These are phyloP conservation scores for Colossoma macropomum DNA, from an alignment of 2,113 vertebrate species.

Conservation along the genomic window DNA sequence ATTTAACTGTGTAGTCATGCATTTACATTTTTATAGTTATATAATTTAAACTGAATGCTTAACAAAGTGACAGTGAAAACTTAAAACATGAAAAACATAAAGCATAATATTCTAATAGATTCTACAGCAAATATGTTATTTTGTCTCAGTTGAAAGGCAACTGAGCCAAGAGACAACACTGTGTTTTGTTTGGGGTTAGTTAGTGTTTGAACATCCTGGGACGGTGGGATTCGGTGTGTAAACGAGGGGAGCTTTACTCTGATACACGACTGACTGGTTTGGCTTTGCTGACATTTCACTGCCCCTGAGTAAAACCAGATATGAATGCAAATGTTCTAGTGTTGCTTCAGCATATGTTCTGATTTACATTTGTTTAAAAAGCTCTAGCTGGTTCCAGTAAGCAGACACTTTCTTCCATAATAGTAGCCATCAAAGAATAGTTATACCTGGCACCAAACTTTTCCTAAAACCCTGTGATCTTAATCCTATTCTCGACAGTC, in stretches of 20 bases:
- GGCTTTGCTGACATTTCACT: neutral
- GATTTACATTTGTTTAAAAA: constrained; percentile 10
- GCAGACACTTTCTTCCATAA: neutral
- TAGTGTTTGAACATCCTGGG: neutral
- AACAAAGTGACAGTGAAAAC: no score
- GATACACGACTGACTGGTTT: neutral
- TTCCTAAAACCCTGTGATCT: neutral
- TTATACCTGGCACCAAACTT: neutral
- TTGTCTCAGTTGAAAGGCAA: neutral
- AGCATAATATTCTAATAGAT: neutral
- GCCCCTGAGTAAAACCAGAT: neutral
- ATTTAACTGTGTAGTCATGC: no score
- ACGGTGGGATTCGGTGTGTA: neutral
- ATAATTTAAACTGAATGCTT: no score
- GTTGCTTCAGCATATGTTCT: constrained; percentile 1
- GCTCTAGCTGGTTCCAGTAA: neutral
- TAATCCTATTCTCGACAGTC: neutral
- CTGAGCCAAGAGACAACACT: neutral
- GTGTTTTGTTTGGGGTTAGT: neutral
- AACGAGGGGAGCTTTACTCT: neutral
- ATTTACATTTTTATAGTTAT: no score
- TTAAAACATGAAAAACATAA: neutral
- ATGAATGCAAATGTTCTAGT: neutral
- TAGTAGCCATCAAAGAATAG: neutral
- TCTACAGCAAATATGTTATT: neutral